Evolutionary conservation across 92 coral and sea anemone species (phyloP), one percentile per base, ranked within the genome.

Genomic region (Zoanthus sociatus): DNA sequence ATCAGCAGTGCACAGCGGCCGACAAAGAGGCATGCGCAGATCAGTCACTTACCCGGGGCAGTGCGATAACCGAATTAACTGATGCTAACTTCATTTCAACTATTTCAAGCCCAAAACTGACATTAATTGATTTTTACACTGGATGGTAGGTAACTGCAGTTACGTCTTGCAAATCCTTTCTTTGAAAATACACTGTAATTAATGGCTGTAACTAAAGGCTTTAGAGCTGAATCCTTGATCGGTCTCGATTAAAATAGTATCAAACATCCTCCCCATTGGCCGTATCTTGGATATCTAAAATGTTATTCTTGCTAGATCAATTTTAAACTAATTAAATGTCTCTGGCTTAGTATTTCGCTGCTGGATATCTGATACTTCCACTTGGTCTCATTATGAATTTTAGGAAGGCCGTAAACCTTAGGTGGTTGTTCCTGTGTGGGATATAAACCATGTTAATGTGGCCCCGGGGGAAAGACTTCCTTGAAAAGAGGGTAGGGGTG

Each of bases 1-100:
- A 12, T 2, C 26, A 81, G 11, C 75, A 64, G 42, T 81, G 85
- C 47, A 66, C n/a, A n/a, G 58, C 60, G 12, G 61, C 21, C 5
- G 85, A 81, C 53, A 37, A 78, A 13, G 60, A 64, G 14, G 85
- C 85, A 66, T 81, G 85, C 75, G 85, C 85, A 21, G 85, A 81
- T 12, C 85, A 81, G 56, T 26, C 37, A n/a, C 85, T 81, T 15
- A 13, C 42, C 74, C 30, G 47, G 51, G 45, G 73, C 3, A 45
- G 47, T 20, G 45, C 74, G 9, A 51, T 81, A 0, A 13, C 31
- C 16, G 85, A 81, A 44, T 32, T 81, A 45, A 81, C 47, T 66
- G 85, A 81, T 16, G 75, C 63, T 16, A 81, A 16, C 60, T 81
- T 81, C 58, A 20, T 81, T 66, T 67, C 85, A 0, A 16, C 85